Conservation (phyloP, 2,888 invertebrate species). For the Oscheius onirici region DNA sequence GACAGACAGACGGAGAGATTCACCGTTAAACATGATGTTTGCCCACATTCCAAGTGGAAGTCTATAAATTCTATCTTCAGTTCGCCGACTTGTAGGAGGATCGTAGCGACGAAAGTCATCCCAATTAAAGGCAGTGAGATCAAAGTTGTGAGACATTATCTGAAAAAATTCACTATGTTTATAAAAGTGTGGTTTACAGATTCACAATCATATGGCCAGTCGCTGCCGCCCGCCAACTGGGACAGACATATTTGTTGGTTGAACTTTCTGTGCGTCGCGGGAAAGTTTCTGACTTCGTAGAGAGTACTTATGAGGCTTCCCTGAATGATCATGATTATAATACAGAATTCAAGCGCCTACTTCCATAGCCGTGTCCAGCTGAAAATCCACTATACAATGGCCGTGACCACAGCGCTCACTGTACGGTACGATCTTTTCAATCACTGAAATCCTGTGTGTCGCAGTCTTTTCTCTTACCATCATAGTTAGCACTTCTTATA, state of each 20-base stretch:
- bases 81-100: background rate
- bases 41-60: background rate
- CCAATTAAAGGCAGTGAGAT: background rate
- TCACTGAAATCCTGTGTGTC: background rate
- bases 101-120: background rate
- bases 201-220: background rate
- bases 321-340: too few species aligned
- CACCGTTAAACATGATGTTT: conserved; percentile 9
- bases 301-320: too few species aligned
- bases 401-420: background rate
- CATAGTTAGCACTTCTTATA: background rate
- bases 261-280: too few species aligned
- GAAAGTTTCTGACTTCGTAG: too few species aligned
- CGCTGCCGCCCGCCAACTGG: background rate
- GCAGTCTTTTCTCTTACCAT: background rate
- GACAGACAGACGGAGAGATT: too few species aligned
- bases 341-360: too few species aligned
- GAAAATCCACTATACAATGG: background rate
- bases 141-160: background rate
- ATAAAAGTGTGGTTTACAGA: background rate
- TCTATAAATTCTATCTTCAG: background rate
- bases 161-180: background rate
- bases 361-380: background rate
- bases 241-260: too few species aligned
- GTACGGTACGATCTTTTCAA: background rate